Evolutionary conservation across 2,888 invertebrate species (phyloP).

Genomic region (Drosophila nr. perissopoda): DNA sequence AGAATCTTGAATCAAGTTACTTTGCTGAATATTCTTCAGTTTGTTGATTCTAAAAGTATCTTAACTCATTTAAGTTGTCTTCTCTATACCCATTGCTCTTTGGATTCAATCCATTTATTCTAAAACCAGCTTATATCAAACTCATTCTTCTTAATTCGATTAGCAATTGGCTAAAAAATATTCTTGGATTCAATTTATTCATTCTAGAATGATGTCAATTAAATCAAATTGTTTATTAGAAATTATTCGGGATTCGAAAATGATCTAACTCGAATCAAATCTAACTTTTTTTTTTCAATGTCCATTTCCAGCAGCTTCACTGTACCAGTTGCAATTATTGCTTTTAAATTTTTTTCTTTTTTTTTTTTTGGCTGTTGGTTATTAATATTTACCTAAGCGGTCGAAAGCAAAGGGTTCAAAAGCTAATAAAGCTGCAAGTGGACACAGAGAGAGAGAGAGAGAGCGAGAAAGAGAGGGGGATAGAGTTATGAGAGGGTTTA

Average conservation of each 20-base stretch:
- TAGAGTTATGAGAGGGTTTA: slow-evolving; percentile 33
- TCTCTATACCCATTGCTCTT: too few species aligned
- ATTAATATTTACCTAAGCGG: slow-evolving; percentile 79
- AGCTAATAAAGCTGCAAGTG: slow-evolving; percentile 71
- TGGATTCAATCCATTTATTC: not conserved
- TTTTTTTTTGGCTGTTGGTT: slow-evolving; percentile 35
- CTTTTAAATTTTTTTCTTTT: not conserved
- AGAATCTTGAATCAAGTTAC: not conserved
- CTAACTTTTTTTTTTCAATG: not conserved
- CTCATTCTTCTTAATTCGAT: not conserved
- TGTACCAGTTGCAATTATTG: slow-evolving; percentile 32
- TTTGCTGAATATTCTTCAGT: too few species aligned
- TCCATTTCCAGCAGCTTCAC: not conserved
- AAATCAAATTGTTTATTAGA: not conserved
- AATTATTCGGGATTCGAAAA: not conserved
- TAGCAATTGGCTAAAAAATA: not conserved
- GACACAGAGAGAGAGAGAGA: not conserved
- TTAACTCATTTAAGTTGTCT: not conserved
- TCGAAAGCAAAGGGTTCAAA: slow-evolving; percentile 39
- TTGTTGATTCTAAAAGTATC: not conserved
- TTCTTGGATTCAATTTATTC: not conserved
- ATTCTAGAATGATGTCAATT: not conserved
- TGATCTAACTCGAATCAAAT: not conserved
- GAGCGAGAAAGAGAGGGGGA: not conserved
- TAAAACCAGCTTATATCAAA: not conserved